phyloP scores from a whole-genome alignment of 2,113 vertebrate species.

The Elephantulus edwardii region DNA sequence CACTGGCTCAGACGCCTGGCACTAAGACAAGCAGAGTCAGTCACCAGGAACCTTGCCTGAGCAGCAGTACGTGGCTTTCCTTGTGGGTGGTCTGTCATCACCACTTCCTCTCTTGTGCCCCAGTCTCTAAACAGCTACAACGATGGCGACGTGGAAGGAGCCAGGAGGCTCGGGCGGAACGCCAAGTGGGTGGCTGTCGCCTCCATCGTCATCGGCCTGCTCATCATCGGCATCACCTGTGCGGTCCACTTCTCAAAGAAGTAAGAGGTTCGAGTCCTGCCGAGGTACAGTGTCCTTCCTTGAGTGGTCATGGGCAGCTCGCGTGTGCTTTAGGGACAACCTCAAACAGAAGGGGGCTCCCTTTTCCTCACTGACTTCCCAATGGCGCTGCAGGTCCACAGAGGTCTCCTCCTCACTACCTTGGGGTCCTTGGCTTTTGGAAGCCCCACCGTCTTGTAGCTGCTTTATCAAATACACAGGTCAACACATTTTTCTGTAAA shows the following conservation, averaged over 20 bases:
- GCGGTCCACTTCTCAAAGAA: constrained; percentile 88
- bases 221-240: constrained; percentile 85
- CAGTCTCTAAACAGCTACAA: constrained; percentile 92
- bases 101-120: constrained; percentile 64
- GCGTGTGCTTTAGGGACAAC: not conserved
- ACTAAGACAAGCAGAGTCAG: not conserved
- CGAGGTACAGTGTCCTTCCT: not conserved
- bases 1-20: not conserved
- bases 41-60: not conserved
- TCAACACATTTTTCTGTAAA: not conserved
- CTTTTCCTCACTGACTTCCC: not conserved
- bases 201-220: constrained; percentile 88
- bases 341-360: not conserved
- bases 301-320: not conserved
- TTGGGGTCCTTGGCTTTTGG: not conserved
- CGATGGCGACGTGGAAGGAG: constrained; percentile 89
- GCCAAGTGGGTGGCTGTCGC: constrained; percentile 89
- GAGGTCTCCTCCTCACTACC: not conserved
- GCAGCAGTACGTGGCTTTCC: not conserved
- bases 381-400: accelerated
- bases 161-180: constrained; percentile 86
- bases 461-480: not conserved
- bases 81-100: constrained; percentile 5
- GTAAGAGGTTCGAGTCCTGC: constrained; percentile 76
- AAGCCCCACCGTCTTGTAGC: not conserved